Conservation (phyloP, 2,113 vertebrate species). For the Daphoenositta chrysoptera region DNA sequence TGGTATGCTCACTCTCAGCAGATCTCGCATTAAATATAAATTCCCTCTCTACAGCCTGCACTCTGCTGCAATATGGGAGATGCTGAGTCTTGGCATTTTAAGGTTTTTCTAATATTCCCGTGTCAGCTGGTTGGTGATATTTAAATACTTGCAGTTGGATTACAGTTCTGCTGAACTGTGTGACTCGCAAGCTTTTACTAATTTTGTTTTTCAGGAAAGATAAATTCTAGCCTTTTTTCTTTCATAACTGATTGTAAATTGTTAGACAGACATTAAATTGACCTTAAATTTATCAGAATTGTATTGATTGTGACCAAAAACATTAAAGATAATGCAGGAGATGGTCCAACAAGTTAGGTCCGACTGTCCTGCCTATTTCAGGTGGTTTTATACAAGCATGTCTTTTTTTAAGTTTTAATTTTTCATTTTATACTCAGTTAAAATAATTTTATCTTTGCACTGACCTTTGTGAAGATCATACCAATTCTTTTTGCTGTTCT, state of each 20-base stretch:
- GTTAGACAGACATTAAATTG: not conserved
- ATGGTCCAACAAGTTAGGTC: not conserved
- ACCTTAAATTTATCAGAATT: not conserved
- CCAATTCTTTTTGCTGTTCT: not conserved
- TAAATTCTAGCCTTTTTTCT: not conserved
- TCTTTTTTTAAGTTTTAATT: not conserved
- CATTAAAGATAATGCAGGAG: not conserved
- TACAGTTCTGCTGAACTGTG: conserved; percentile 29
- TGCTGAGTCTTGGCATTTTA: conserved; percentile 60
- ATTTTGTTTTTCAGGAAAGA: conserved; percentile 7
- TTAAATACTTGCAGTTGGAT: conserved; percentile 52
- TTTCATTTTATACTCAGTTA: not conserved
- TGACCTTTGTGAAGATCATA: not conserved
- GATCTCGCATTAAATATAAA: conserved; percentile 59
- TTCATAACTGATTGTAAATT: not conserved
- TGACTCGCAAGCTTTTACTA: not conserved
- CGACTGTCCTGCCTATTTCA: not conserved
- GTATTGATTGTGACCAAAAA: not conserved
- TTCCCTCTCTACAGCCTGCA: conserved; percentile 21
- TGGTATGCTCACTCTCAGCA: conserved; percentile 42
- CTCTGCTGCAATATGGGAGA: conserved; percentile 26
- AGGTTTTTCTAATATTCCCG: conserved; percentile 24
- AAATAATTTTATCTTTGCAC: not conserved
- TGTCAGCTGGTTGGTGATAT: conserved; percentile 51
- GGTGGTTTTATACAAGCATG: not conserved